phyloP scores from a whole-genome alignment of 1,140 invertebrate genomes.

The Drosophila burlai region DNA sequence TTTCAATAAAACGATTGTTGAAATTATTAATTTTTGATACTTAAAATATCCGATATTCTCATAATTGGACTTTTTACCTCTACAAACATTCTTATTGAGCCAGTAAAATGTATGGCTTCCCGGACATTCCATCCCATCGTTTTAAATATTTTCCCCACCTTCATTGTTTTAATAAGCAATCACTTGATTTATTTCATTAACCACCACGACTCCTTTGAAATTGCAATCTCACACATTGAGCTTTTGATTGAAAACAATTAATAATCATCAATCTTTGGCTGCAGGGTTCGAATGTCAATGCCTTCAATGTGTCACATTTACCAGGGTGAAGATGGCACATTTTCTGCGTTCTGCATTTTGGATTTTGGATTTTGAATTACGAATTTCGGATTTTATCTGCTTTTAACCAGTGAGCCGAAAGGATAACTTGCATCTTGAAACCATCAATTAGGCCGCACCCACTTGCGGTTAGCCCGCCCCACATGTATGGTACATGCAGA shows the following conservation, averaged over 20 bases:
- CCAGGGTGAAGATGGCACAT: neutral
- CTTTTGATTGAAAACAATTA: conserved; percentile 23
- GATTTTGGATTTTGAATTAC: neutral
- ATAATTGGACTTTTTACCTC: too few relatives aligned
- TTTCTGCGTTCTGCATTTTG: neutral
- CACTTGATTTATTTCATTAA: conserved; percentile 11
- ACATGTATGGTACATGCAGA: neutral
- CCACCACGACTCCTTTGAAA: conserved; percentile 1
- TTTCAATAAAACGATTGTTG: too few relatives aligned
- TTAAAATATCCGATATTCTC: too few relatives aligned
- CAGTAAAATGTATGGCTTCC: too few relatives aligned
- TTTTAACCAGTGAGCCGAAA: conserved; percentile 38
- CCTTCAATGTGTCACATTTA: conserved; percentile 18
- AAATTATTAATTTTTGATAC: too few relatives aligned
- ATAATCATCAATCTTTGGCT: conserved; percentile 5
- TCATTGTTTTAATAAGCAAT: neutral
- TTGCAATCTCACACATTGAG: neutral
- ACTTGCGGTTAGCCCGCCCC: conserved; percentile 7
- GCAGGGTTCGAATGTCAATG: conserved; percentile 9
- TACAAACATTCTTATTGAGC: too few relatives aligned
- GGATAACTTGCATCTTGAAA: conserved; percentile 43
- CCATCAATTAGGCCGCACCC: conserved; percentile 37
- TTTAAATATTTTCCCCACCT: too few relatives aligned
- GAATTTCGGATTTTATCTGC: conserved; percentile 26
- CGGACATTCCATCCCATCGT: neutral